phyloP scores from a whole-genome alignment of 2,888 invertebrate genomes.

The Alviniconcha strummeri region DNA sequence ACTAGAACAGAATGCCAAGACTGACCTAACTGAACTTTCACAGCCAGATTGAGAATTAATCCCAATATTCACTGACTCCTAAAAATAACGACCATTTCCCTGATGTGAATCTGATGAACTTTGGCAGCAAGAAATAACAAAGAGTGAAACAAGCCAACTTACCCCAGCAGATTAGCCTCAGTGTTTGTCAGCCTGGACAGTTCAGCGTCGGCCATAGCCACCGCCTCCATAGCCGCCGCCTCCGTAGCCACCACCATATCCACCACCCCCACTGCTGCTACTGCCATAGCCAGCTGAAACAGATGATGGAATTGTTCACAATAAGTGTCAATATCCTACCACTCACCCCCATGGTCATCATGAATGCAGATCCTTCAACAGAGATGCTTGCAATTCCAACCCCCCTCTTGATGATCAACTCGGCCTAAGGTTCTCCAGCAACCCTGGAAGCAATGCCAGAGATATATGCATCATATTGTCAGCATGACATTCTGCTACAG shows the following conservation, averaged over 20 bases:
- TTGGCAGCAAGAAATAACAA: not conserved
- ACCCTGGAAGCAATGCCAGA: too few species aligned
- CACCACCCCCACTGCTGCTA: slow-evolving; percentile 29
- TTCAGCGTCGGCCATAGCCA: slow-evolving; percentile 39
- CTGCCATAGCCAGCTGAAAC: slow-evolving; percentile 31
- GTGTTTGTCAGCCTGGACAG: not conserved
- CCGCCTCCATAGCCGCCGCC: slow-evolving; percentile 30
- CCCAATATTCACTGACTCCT: too few species aligned
- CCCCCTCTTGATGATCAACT: not conserved
- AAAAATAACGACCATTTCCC: too few species aligned
- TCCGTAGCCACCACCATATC: slow-evolving; percentile 31
- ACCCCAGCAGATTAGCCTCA: slow-evolving; percentile 13
- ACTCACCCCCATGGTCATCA: not conserved
- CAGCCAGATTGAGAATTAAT: too few species aligned
- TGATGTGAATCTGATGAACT: too few species aligned
- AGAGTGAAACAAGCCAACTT: not conserved
- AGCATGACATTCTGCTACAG: too few species aligned
- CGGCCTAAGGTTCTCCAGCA: not conserved
- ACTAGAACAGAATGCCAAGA: too few species aligned
- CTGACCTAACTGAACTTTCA: too few species aligned
- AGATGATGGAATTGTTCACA: not conserved
- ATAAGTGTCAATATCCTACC: not conserved
- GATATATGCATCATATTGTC: too few species aligned
- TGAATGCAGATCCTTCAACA: not conserved
- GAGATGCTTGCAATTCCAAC: not conserved